Evolutionary conservation across 2,113 vertebrate species (phyloP).

Genomic region (Lepus europaeus): DNA sequence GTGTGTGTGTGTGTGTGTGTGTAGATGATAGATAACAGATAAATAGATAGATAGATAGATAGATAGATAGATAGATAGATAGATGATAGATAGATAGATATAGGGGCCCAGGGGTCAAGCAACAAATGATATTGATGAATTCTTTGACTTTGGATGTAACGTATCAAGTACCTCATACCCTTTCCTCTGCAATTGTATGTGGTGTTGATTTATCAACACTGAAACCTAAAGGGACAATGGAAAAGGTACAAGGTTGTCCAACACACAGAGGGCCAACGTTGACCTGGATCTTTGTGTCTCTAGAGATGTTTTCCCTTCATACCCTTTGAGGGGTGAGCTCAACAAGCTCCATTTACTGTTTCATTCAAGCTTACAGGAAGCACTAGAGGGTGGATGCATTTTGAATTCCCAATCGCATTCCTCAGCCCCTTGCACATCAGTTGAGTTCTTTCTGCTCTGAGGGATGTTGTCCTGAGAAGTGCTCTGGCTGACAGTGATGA

Average conservation of each 20-base stretch:
- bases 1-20: too few relatives aligned
- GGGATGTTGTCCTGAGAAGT: neutral
- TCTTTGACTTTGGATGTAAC: neutral
- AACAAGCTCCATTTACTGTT: neutral
- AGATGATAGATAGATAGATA: too few relatives aligned
- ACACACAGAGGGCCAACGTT: too few relatives aligned
- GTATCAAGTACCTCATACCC: accelerated
- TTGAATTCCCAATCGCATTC: too few relatives aligned
- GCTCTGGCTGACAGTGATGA: neutral
- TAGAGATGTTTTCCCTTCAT: accelerated
- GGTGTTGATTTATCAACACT: too few relatives aligned
- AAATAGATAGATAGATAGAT: too few relatives aligned
- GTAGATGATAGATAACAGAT: too few relatives aligned
- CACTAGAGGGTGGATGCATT: too few relatives aligned
- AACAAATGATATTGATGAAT: neutral
- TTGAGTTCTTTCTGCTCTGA: neutral
- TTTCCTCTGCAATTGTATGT: neutral
- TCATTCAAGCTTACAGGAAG: neutral
- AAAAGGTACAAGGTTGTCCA: too few relatives aligned
- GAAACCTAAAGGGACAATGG: neutral
- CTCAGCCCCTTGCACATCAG: neutral
- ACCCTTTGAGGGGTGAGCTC: neutral
- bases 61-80: too few relatives aligned
- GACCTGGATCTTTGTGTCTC: neutral
- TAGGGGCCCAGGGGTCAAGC: neutral